Evolutionary conservation across 1,140 invertebrate genomes (phyloP), one percentile per base, ranked within the genome.

Genomic region (Nomia melanderi): DNA sequence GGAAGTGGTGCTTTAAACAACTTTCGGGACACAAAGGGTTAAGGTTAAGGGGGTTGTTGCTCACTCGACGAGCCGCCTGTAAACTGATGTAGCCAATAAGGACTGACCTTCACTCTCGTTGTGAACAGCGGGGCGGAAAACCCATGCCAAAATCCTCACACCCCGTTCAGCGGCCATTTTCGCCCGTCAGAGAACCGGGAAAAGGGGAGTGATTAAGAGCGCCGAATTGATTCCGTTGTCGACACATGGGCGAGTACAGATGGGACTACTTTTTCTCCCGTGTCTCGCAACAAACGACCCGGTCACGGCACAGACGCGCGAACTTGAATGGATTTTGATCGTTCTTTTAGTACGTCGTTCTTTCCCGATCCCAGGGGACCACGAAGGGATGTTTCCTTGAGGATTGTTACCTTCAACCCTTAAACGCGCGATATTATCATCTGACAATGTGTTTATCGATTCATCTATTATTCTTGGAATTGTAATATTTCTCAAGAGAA

Each of bases 181-280:
- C 63, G 33, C 25, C 25, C 60, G n/a, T 29, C 0, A 33, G 12
- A 9, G 8, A n/a, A 74, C 25, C 23, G 17, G 6, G 20, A 25
- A 5, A 11, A 41, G 23, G 14, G 17, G 6, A 12, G 0, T n/a
- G 25, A 29, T 57, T 44, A 25, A 44, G 50, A 41, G 50, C n/a
- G 29, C 14, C 23, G 17, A 47, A 75, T 57, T 75, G 72, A 75
- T 75, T 75, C 29, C 25, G 62, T 29, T 9, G 12, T n/a, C 41
- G 57, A 39, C 17, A 27, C 47, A 41, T 11, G 8, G 31, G 29
- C 20, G 54, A 29, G 25, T 57, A 57, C 54, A 57, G 56, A 59
- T 29, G 29, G 31, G 31, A n/a, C 56, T 33, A 29, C 56, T 59
- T 33, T 33, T 59, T 60, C 57, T 36, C 23, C 8, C 3, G n/a